phyloP scores from a whole-genome alignment of 2,888 invertebrate genomes.

The Drosophila tanythrix region DNA sequence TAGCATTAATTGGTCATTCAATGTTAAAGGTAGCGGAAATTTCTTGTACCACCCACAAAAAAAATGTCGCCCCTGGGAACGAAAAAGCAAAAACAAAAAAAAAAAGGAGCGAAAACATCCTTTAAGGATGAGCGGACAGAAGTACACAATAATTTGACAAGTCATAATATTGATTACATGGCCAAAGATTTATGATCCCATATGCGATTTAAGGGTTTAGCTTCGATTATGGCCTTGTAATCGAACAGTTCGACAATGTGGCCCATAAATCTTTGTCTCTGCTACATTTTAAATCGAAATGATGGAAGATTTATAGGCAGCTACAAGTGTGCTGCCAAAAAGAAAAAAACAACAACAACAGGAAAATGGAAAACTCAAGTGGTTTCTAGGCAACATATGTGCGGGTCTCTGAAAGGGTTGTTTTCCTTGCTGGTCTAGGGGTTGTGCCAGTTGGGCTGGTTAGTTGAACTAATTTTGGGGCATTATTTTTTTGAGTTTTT shows the following conservation, averaged over 20 bases:
- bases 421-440: slow-evolving; percentile 13
- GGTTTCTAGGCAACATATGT: slow-evolving; percentile 66
- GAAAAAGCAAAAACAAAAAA: not conserved
- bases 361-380: slow-evolving; percentile 43
- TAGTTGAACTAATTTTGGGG: slow-evolving; percentile 74
- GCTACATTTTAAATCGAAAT: slow-evolving; percentile 73
- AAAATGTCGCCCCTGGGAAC: slow-evolving; percentile 62
- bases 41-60: slow-evolving; percentile 21
- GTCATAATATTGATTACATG: slow-evolving; percentile 77
- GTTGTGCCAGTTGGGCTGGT: slow-evolving; percentile 31
- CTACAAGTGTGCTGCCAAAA: slow-evolving; percentile 62
- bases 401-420: slow-evolving; percentile 63
- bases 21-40: slow-evolving; percentile 37
- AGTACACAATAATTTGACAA: slow-evolving; percentile 78
- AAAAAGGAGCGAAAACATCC: slow-evolving; percentile 25
- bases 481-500: slow-evolving; percentile 39
- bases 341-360: not conserved
- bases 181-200: slow-evolving; percentile 72
- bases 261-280: slow-evolving; percentile 81
- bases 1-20: slow-evolving; percentile 75
- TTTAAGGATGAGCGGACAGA: slow-evolving; percentile 51
- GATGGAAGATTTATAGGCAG: slow-evolving; percentile 68
- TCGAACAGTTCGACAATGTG: slow-evolving; percentile 84
- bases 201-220: slow-evolving; percentile 67
- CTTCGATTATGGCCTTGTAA: slow-evolving; percentile 83